Conservation (phyloP, 64 coral and sea anemone genomes). For the Montipora foliosa region DNA sequence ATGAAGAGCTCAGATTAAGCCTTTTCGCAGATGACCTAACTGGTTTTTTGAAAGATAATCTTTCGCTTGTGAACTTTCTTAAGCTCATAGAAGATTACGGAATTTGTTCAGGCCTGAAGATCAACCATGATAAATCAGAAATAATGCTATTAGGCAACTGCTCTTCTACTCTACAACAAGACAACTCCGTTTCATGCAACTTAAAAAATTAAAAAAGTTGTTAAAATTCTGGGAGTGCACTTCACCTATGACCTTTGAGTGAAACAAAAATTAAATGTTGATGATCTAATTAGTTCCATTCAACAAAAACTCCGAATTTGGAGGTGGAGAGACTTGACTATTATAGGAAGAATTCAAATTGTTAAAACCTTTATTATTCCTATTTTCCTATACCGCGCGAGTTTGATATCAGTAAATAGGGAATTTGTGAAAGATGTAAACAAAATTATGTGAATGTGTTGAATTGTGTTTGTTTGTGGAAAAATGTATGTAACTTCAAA, state of each 20-base stretch:
- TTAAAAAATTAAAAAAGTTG: not conserved
- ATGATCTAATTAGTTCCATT: not conserved
- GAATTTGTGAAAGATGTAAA: not conserved
- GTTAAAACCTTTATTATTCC: not conserved
- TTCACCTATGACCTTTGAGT: not conserved
- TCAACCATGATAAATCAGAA: not conserved
- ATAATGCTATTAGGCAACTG: not conserved
- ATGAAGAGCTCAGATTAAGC: not conserved
- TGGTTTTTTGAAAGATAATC: not conserved
- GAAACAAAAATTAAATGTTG: not conserved
- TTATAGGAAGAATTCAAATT: not conserved
- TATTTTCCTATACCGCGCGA: not conserved
- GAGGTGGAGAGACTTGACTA: not conserved
- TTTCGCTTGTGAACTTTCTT: not conserved
- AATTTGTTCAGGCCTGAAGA: not conserved
- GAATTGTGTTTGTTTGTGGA: no score
- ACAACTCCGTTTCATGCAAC: not conserved
- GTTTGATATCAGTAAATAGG: not conserved
- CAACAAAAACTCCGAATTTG: not conserved
- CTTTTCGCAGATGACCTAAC: not conserved
- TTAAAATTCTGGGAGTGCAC: not conserved
- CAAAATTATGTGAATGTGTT: not conserved
- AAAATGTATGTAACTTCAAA: no score
- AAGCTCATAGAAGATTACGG: not conserved
- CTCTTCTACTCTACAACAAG: not conserved